Percentiles rank a stretch among this genome's conserved stretches.
phyloP scores from a whole-genome alignment of 2,888 invertebrate species.

The Uloborus plumipes region DNA sequence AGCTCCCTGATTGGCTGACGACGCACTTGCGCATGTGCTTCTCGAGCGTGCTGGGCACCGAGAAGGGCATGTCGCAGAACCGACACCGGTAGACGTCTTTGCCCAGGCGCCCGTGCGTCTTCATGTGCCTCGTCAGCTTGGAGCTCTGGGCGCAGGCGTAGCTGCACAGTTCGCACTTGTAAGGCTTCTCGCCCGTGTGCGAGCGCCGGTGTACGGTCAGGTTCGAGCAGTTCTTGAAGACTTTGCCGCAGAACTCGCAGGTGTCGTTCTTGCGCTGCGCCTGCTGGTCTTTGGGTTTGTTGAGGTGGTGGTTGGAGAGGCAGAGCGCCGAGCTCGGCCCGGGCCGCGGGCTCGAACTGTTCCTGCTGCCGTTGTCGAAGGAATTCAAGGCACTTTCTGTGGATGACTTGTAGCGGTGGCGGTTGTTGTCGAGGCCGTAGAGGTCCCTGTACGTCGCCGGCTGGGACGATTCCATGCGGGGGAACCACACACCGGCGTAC shows the following conservation, averaged over 20 bases:
- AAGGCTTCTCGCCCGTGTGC: conserved; percentile 99
- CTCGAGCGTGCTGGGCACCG: conserved; percentile 98
- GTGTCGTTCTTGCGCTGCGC: conserved; percentile 86
- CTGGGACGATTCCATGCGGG: conserved; percentile 77
- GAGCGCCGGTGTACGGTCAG: conserved; percentile 97
- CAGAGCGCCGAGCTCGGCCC: conserved; percentile 53
- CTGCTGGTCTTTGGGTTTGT: conserved; percentile 76
- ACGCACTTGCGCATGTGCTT: conserved; percentile 99
- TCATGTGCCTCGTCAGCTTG: conserved; percentile 99
- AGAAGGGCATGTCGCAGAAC: conserved; percentile 99
- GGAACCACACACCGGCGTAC: conserved; percentile 83
- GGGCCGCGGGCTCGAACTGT: conserved; percentile 70
- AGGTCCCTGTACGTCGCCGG: conserved; percentile 7
- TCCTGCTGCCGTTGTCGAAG: conserved; percentile 48
- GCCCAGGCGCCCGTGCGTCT: conserved; percentile 97
- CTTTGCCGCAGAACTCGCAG: conserved; percentile 90
- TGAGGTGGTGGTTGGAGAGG: conserved; percentile 12
- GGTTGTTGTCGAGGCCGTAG: conserved; percentile 19
- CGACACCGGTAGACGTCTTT: conserved; percentile 98
- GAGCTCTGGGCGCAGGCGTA: conserved; percentile 99
- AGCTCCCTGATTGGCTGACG: conserved; percentile 80
- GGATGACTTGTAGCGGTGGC: conserved; percentile 53
- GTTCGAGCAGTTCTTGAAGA: conserved; percentile 97
- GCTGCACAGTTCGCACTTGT: conserved; percentile 97
- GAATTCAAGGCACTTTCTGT: conserved; percentile 68